phyloP scores from a whole-genome alignment of 2,797 vertebrate species.

The Schizopygopsis malacanthus region DNA sequence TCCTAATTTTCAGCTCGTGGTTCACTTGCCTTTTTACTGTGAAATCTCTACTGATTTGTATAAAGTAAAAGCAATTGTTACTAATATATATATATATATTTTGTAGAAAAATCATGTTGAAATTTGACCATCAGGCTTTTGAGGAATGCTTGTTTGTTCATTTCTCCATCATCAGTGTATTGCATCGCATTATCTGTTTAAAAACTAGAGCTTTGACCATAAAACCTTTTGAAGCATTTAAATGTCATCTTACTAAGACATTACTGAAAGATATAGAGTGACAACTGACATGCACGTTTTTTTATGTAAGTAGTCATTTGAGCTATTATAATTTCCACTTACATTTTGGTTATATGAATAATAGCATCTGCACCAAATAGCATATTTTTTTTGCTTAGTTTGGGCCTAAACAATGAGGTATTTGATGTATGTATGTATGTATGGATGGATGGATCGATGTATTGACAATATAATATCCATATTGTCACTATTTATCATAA shows the following conservation, averaged over 20 bases:
- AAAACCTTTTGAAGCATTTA: too few relatives aligned
- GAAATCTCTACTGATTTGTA: not conserved
- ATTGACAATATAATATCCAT: not conserved
- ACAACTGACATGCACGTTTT: not conserved
- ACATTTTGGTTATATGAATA: not conserved
- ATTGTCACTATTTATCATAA: not conserved
- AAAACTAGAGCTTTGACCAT: too few relatives aligned
- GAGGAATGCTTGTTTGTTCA: too few relatives aligned
- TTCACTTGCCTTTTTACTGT: not conserved
- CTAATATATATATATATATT: not conserved
- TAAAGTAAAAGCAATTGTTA: not conserved
- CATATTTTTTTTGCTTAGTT: not conserved
- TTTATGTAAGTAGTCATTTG: not conserved
- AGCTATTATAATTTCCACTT: not conserved
- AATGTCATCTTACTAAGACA: too few relatives aligned
- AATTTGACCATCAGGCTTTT: not conserved
- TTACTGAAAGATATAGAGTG: not conserved
- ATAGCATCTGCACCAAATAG: too few relatives aligned
- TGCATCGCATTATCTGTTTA: too few relatives aligned
- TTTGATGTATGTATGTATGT: too few relatives aligned
- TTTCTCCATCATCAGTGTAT: too few relatives aligned
- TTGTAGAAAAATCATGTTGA: not conserved
- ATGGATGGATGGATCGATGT: too few relatives aligned
- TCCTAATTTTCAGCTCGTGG: too few relatives aligned
- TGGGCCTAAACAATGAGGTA: not conserved